Base-by-base conservation (phyloP, 1,140 invertebrate genomes). In the Zaprionus inermis region DNA sequence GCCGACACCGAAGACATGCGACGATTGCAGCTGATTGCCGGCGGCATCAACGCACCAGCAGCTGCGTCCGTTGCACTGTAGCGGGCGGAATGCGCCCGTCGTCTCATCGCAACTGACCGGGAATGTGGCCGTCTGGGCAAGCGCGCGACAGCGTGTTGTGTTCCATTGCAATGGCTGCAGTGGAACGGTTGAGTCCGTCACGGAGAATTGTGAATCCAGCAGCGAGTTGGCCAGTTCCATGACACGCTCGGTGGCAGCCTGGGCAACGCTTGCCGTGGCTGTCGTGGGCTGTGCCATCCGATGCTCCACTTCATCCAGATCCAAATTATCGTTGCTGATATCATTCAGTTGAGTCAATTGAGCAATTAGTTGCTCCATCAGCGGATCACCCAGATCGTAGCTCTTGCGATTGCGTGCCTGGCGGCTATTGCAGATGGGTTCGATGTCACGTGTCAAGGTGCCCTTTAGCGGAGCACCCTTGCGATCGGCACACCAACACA, bases 11-110 rank as follows among this genome's bases (percentile, higher is more conserved):
- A 97, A 95, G 34, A 95, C 93, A 78, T 94, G 93, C 3, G 94
- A 94, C 22, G 94, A 92, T 70, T 94, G 93, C 1, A 96, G 89
- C 74, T 96, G 95, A 92, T 97, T 97, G 10, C 97, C 97, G 1
- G 96, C 96, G 69, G 96, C 96, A 91, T 97, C 96, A 3, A 97
- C 96, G 91, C 97, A 97, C 96, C 96, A 97, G 90, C 97, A 97
- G 24, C 69, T 79, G 1, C 94, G 94, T 1, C 94, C 94, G 32
- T 95, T 94, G 81, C 96, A 97, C 81, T 97, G 96, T 0, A 94
- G 95, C 0, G 96, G 94, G 2, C 94, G 93, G 88, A 97, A 97
- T 77, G 94, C 94, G 2, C 96, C 96, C 2, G 38, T 44, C 38
- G 94, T 90, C 38, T 92, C 93, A 78, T 96, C 95, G 78, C 96